phyloP scores from a whole-genome alignment of 2,888 invertebrate species.

The Listrodromus nycthemerus region DNA sequence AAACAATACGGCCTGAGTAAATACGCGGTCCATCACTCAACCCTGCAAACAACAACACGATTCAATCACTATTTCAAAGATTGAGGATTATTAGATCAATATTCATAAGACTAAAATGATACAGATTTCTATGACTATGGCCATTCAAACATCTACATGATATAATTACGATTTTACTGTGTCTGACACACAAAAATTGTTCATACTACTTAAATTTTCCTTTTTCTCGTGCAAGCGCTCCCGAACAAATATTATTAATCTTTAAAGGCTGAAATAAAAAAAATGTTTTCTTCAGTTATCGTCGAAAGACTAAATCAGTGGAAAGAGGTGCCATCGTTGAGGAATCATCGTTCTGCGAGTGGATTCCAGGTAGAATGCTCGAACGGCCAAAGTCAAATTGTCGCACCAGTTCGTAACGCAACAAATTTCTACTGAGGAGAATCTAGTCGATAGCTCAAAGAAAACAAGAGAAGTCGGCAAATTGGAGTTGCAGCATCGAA shows the following conservation, averaged over 20 bases:
- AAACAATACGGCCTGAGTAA: slow-evolving; percentile 83
- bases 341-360: too few relatives aligned
- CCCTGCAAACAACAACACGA: slow-evolving; percentile 79
- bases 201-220: too few relatives aligned
- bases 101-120: not conserved
- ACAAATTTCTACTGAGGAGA: slow-evolving; percentile 90
- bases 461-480: slow-evolving; percentile 90
- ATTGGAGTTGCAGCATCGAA: slow-evolving; percentile 88
- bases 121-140: not conserved
- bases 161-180: not conserved
- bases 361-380: slow-evolving; percentile 73
- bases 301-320: too few relatives aligned
- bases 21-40: slow-evolving; percentile 83
- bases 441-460: slow-evolving; percentile 89
- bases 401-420: slow-evolving; percentile 88
- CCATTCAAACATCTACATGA: not conserved
- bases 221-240: too few relatives aligned
- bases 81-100: not conserved
- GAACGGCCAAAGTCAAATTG: slow-evolving; percentile 86
- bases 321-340: too few relatives aligned
- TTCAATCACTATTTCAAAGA: not conserved
- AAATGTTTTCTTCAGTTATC: too few relatives aligned
- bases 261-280: too few relatives aligned
- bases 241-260: too few relatives aligned
- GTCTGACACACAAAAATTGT: too few relatives aligned